phyloP scores from a whole-genome alignment of 2,113 vertebrate species.

The Macaca nemestrina region DNA sequence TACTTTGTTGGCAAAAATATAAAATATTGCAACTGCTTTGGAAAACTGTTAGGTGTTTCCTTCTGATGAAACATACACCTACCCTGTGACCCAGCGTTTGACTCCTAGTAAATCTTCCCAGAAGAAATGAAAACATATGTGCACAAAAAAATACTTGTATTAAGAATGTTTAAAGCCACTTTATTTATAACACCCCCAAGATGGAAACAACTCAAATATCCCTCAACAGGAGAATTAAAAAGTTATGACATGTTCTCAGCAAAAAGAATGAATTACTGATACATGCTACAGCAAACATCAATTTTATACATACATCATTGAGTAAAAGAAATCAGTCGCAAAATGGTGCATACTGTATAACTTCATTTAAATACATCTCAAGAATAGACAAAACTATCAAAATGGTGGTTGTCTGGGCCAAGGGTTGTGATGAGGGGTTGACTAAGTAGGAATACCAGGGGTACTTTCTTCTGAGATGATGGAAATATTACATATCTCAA shows the following conservation, averaged over 20 bases:
- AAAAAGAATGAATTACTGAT: background rate
- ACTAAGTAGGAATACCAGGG: background rate
- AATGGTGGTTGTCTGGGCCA: background rate
- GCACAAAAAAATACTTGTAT: background rate
- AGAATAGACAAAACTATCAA: background rate
- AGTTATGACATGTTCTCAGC: background rate
- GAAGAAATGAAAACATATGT: conserved; percentile 2
- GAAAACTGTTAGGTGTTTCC: background rate
- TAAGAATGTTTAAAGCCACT: background rate
- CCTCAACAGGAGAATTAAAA: background rate
- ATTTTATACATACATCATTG: background rate
- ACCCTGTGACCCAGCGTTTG: background rate
- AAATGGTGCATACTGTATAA: background rate
- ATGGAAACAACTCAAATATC: background rate
- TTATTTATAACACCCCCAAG: background rate
- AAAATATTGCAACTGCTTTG: background rate
- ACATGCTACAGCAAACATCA: background rate
- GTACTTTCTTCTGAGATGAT: background rate
- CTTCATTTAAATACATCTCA: background rate
- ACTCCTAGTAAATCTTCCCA: background rate
- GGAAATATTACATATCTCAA: background rate
- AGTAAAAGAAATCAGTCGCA: background rate
- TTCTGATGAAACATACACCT: conserved; percentile 2
- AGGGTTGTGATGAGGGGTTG: background rate
- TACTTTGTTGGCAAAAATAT: background rate